Evolutionary conservation across 2,797 vertebrate species (phyloP), one percentile per base, ranked within the genome.

Genomic region (Lagodon rhomboides): DNA sequence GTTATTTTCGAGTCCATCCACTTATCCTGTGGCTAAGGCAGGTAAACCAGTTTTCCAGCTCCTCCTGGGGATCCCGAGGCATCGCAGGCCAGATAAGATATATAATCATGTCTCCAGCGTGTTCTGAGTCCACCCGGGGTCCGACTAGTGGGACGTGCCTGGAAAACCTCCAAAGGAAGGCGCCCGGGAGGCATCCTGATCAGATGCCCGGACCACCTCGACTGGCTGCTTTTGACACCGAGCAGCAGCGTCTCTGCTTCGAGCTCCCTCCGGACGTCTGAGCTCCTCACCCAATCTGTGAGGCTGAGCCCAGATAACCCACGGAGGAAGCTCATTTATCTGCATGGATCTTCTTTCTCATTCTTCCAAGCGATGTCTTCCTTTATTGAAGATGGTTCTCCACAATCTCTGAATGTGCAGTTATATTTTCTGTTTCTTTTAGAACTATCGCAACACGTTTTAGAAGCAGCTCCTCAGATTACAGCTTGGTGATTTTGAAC

Each of bases 151-250:
- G 15, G 49, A 58, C 17, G 46, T 50, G 59, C 51, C 49, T 49
- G 30, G 50, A 79, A 50, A 56, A 34, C 34, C 43, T 56, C 30
- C 43, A 30, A 22, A 47, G 15, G 56, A 46, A 27, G 22, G 10
- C 0, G 9, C 27, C 56, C 70, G 23, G 41, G 41, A 64, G 62
- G 47, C 54, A 56, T 44, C 53, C 18, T 65, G 34, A 65, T 65
- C 75, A 18, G 54, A 65, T 71, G 27, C 22, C 34, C n/a, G 5
- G 70, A 71, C 34, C 53, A 17, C 54, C 75, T 76, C 5, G 17
- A 46, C 27, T 20, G 41, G 41, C 66, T 69, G 8, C 20, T 51
- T 71, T 50, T 38, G 38, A 38, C 38, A 38, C 38, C 9, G 38
- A 38, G 38, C 38, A 38, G 38, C 38, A 38, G 38, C 38, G 38